Percentiles rank a stretch among this genome's conserved stretches.
phyloP scores from a whole-genome alignment of 1,140 invertebrate genomes.

The Diuraphis noxia region DNA sequence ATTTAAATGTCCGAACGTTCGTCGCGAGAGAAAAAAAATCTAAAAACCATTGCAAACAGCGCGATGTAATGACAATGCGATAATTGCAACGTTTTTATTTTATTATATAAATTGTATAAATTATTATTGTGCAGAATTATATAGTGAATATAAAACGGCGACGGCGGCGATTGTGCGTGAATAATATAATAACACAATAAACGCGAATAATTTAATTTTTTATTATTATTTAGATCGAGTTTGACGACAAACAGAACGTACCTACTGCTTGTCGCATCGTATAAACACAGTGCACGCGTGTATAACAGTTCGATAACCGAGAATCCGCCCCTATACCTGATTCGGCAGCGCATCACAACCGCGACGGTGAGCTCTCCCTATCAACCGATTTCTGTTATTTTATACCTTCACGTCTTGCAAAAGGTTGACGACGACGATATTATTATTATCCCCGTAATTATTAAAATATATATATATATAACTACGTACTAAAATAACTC shows the following conservation, averaged over 20 bases:
- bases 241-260: slow-evolving; percentile 41
- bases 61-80: not conserved
- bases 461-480: no score
- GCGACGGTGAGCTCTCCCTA: slow-evolving; percentile 19
- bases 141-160: not conserved
- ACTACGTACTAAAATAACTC: no score
- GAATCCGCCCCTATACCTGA: slow-evolving; percentile 49
- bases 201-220: no score
- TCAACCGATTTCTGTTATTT: slow-evolving; percentile 35
- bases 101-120: not conserved
- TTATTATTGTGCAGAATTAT: not conserved
- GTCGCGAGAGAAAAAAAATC: not conserved
- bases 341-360: not conserved
- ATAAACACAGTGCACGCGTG: not conserved
- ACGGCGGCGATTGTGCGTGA: not conserved
- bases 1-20: not conserved
- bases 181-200: no score
- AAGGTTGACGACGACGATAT: not conserved
- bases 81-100: not conserved
- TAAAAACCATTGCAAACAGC: not conserved
- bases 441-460: no score
- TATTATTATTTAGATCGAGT: not conserved
- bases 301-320: slow-evolving; percentile 28
- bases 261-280: no score
- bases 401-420: no score